These are phyloP conservation scores for Apostichopus japonicus DNA, from an alignment of 35 echinoderm and acorn worm species.

Conservation along the genomic window DNA sequence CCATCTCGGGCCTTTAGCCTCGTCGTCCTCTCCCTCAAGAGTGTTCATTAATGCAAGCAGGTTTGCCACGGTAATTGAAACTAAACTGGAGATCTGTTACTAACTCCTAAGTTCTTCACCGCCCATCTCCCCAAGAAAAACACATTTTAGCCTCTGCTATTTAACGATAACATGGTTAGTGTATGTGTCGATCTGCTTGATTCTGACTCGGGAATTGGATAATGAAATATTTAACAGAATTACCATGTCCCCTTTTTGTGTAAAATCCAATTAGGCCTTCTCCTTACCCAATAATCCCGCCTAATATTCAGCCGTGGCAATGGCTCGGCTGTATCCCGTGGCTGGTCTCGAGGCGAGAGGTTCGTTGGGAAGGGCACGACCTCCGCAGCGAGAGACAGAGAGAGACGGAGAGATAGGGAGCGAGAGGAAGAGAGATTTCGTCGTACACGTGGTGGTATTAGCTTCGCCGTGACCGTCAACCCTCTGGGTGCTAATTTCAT, in stretches of 20 bases:
- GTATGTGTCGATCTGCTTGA: slow-evolving; percentile 23
- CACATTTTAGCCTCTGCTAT: slow-evolving; percentile 56
- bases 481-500: slow-evolving; percentile 55
- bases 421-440: too few species aligned
- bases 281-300: slow-evolving; percentile 54
- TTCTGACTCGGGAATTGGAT: slow-evolving; percentile 50
- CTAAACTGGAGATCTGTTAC: slow-evolving; percentile 50
- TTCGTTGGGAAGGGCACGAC: slow-evolving; percentile 43
- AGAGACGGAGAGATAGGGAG: neutral
- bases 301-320: slow-evolving; percentile 49
- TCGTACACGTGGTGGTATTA: neutral
- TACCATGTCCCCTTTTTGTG: slow-evolving; percentile 56
- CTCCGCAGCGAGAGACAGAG: neutral
- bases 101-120: slow-evolving; percentile 48
- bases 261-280: slow-evolving; percentile 52
- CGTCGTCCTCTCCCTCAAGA: slow-evolving; percentile 18
- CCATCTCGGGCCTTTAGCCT: neutral
- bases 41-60: slow-evolving; percentile 57
- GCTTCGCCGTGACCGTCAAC: slow-evolving; percentile 38
- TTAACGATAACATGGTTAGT: slow-evolving; percentile 59
- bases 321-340: slow-evolving; percentile 18
- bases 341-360: slow-evolving; percentile 24
- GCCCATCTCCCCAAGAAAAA: slow-evolving; percentile 54
- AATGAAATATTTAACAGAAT: slow-evolving; percentile 61
- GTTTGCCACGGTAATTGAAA: slow-evolving; percentile 54